These are phyloP conservation scores for Drosophila paulistorum DNA, from an alignment of 1,140 invertebrate species.

Conservation along the genomic window DNA sequence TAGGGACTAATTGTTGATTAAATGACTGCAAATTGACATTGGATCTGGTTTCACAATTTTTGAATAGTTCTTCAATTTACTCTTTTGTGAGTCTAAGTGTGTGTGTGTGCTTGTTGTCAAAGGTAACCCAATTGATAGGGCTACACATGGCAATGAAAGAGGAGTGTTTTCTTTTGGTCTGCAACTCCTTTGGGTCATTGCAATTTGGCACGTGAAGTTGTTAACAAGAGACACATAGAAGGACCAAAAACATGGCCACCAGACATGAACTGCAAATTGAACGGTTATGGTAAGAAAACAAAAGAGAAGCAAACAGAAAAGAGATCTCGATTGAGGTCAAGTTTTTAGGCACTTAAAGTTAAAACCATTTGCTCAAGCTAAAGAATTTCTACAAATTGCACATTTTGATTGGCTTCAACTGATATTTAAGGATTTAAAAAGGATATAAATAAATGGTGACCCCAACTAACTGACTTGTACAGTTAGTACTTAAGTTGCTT, in stretches of 20 bases:
- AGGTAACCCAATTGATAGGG: conserved; percentile 16
- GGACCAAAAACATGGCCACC: conserved; percentile 22
- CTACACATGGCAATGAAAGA: conserved; percentile 6
- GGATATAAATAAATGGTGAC: conserved; percentile 24
- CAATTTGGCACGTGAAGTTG: conserved; percentile 73
- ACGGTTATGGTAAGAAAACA: conserved; percentile 52
- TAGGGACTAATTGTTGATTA: conserved; percentile 63
- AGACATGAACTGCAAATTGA: conserved; percentile 69
- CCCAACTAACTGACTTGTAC: conserved; percentile 46
- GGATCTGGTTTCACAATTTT: conserved; percentile 6
- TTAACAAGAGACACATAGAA: conserved; percentile 52
- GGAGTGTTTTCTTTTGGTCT: not conserved
- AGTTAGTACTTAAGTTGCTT: conserved; percentile 46
- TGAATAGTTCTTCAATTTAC: conserved; percentile 18
- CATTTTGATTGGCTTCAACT: conserved; percentile 8
- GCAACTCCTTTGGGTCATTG: conserved; percentile 57
- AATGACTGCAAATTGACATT: conserved; percentile 35
- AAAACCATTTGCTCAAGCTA: not conserved
- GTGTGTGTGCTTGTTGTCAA: conserved; percentile 33
- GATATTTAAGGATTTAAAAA: not conserved
- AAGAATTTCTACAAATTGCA: not conserved
- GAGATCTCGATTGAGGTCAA: conserved; percentile 1
- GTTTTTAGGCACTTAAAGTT: conserved; percentile 6
- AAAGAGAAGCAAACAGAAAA: conserved; percentile 9
- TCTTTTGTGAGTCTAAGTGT: conserved; percentile 31